Base-by-base conservation (phyloP, 2,888 invertebrate species). In the Stenotaenia linearis region DNA sequence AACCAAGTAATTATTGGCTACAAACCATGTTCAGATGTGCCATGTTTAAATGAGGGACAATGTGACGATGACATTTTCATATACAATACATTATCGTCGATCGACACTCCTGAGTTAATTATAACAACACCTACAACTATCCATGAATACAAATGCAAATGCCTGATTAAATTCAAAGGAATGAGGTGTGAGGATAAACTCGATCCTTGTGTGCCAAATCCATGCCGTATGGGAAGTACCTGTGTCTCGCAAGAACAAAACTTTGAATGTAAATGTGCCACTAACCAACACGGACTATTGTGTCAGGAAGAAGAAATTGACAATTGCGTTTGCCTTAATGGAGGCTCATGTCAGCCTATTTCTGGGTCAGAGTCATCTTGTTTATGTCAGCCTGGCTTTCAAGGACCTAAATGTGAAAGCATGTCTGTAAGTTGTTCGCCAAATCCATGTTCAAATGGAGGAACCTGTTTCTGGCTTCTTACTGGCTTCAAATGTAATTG, bases 361-460 rank as follows among this genome's bases (percentile, higher is more conserved):
- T 91, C 93, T 0, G 95, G 95, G 84, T 82, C 83, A n/a, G 93
- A 92, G 32, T 93, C 93, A 35, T 95, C 95, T 87, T 98, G 97
- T 84, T 88, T 95, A 0, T 98, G 97, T 85, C 90, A 95, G 1
- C 93, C 95, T 1, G 96, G 96, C 0, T 97, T 94, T 86, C 90
- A 94, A 12, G 97, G 98, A 1, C 93, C 93, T 85, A 92, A 92
- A 82, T 98, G 97, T 85, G 96, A 97, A 88, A 91, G 92, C 23
- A 89, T 93, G 2, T 84, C 86, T 3, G 92, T 94, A 0, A 94
- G 94, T 0, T 98, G 97, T 85, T 89, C 95, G 80, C 94, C 95
- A 0, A 96, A 96, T 86, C 97, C 96, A n/a, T 97, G 97, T 84
- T 88, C 94, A 81, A 90, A 95, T 85, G 96, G 95, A 30, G 97